These are phyloP conservation scores for Camptogramma bilineatum DNA, from an alignment of 2,888 invertebrate genomes.

Conservation along the genomic window DNA sequence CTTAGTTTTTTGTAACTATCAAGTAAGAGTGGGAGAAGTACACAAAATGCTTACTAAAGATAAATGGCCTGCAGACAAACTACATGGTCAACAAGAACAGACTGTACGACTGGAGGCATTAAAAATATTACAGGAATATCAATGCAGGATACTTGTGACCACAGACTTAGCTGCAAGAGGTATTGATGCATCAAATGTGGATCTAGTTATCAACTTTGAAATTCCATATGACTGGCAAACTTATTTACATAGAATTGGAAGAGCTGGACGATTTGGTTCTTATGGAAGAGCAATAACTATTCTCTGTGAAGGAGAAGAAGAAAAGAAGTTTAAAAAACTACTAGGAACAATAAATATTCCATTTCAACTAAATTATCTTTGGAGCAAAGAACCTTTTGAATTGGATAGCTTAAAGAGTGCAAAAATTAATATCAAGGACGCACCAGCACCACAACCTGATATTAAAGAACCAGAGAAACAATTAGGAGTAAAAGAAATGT, in stretches of 20 bases:
- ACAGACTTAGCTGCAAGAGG: conserved; percentile 97
- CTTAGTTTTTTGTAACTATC: conserved; percentile 95
- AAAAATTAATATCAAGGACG: conserved; percentile 7
- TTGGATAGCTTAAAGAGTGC: conserved; percentile 5
- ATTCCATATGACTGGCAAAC: conserved; percentile 91
- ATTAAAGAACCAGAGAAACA: conserved; percentile 11
- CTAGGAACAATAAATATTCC: conserved; percentile 83
- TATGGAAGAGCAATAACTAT: conserved; percentile 92
- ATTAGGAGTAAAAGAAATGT: conserved; percentile 27
- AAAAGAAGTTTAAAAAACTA: conserved; percentile 83
- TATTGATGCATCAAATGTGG: conserved; percentile 96
- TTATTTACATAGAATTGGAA: conserved; percentile 97
- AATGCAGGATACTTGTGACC: conserved; percentile 93
- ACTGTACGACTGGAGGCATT: conserved; percentile 90
- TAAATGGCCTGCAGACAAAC: conserved; percentile 92
- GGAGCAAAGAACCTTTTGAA: conserved; percentile 55
- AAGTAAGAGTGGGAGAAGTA: conserved; percentile 92
- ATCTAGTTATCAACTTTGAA: conserved; percentile 97
- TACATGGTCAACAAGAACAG: conserved; percentile 93
- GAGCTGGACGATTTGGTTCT: conserved; percentile 97
- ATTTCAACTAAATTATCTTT: conserved; percentile 58
- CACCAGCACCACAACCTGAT: not conserved
- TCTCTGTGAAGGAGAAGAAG: conserved; percentile 88
- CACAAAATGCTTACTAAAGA: conserved; percentile 88
- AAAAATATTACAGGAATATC: conserved; percentile 90